phyloP scores from a whole-genome alignment of 2,797 vertebrate species.

The Amphiprion clarkii region DNA sequence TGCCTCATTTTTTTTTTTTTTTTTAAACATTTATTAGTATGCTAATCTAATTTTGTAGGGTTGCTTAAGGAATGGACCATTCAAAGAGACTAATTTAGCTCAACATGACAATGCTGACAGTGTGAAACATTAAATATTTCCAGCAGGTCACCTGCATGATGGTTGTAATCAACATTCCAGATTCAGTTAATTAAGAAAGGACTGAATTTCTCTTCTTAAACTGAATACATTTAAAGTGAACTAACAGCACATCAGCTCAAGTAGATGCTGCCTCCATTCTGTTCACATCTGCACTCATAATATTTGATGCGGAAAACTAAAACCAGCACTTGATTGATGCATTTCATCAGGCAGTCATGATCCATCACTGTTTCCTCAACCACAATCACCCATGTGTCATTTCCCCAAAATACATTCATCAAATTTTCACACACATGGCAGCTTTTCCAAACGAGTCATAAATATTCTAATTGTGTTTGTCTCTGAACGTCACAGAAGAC shows the following conservation, averaged over 20 bases:
- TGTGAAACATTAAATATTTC: background rate
- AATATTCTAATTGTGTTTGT: constrained; percentile 77
- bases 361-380: constrained; percentile 50
- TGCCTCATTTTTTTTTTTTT: background rate
- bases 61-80: background rate
- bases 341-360: constrained; percentile 44
- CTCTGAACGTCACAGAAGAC: constrained; percentile 64
- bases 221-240: background rate
- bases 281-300: background rate
- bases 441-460: constrained; percentile 73
- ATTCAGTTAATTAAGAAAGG: background rate
- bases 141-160: background rate
- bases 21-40: constrained; percentile 11
- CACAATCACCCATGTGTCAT: constrained; percentile 38
- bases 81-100: background rate
- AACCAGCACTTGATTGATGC: constrained; percentile 44
- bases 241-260: background rate
- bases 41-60: background rate
- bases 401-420: constrained; percentile 60
- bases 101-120: background rate
- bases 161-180: background rate
- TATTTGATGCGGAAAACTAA: constrained; percentile 16
- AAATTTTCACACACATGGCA: constrained; percentile 50
- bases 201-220: background rate
- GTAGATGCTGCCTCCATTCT: background rate